A percentile compares a stretch with the other conserved stretches of the same genome.
Evolutionary conservation across 1,140 invertebrate genomes (phyloP).

Genomic region (Tetranychus urticae): DNA sequence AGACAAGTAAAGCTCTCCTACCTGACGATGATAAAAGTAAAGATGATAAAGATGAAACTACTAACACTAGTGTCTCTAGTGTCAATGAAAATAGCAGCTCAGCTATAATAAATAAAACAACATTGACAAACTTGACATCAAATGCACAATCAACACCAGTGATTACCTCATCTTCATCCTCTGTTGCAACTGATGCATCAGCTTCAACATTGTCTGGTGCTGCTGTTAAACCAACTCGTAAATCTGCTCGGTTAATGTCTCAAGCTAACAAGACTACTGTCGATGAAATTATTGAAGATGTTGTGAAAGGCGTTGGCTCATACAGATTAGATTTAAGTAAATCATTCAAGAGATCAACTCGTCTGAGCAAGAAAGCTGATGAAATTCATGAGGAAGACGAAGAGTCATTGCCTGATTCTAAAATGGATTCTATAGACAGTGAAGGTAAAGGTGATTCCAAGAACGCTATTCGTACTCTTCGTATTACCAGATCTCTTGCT

Average conservation of each 20-base stretch:
- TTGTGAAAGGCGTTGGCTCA: conserved; percentile 34
- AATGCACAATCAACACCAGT: neutral
- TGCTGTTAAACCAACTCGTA: conserved; percentile 23
- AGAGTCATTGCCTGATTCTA: neutral
- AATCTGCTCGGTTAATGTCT: conserved; percentile 34
- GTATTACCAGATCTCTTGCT: conserved; percentile 7
- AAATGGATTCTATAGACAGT: neutral
- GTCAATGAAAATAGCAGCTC: neutral
- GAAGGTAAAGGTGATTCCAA: neutral
- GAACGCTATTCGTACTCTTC: conserved; percentile 4
- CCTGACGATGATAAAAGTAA: conserved; percentile 10
- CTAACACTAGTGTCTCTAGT: neutral
- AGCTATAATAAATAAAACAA: neutral
- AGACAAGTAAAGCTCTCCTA: conserved; percentile 11
- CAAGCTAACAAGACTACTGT: conserved; percentile 30
- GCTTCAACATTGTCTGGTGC: neutral
- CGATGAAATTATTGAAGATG: conserved; percentile 64
- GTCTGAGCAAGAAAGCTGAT: conserved; percentile 14
- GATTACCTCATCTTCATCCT: neutral
- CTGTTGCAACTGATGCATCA: neutral
- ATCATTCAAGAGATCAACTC: conserved; percentile 6
- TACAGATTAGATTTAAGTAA: neutral
- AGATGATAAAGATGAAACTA: conserved; percentile 1
- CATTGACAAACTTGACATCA: neutral
- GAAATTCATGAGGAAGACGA: conserved; percentile 7